These are phyloP conservation scores for Cynoglossus semilaevis DNA, from an alignment of 2,113 vertebrate species.

Conservation along the genomic window DNA sequence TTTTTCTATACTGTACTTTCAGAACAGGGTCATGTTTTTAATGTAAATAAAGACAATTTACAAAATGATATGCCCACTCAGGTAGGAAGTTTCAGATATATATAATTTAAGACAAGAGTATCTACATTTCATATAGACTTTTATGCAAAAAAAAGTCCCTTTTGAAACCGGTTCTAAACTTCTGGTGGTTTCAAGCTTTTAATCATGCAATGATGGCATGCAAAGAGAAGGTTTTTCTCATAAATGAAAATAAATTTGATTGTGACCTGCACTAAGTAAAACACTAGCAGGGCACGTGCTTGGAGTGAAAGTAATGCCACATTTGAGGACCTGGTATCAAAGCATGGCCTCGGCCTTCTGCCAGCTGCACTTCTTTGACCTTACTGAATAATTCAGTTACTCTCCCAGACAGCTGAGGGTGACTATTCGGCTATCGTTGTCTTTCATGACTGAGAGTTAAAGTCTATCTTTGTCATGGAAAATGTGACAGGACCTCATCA, in stretches of 20 bases:
- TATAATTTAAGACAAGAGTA: no score
- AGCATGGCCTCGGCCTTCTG: slow-evolving; percentile 1
- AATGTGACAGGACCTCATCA: slow-evolving; percentile 48
- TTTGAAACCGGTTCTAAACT: no score
- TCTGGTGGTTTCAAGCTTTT: no score
- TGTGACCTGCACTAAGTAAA: slow-evolving; percentile 6
- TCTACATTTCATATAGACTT: no score
- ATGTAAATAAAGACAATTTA: no score
- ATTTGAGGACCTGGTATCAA: slow-evolving; percentile 34
- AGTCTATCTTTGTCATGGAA: slow-evolving; percentile 42
- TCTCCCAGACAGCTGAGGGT: slow-evolving; percentile 18
- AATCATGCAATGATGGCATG: no score
- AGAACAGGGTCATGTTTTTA: no score
- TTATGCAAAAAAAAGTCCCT: no score
- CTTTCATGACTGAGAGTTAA: slow-evolving; percentile 9
- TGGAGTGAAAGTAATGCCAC: slow-evolving; percentile 32
- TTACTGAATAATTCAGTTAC: slow-evolving; percentile 54
- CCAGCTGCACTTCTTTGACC: slow-evolving; percentile 49
- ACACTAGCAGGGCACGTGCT: slow-evolving; percentile 15
- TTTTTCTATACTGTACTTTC: no score
- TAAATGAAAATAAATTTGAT: neutral
- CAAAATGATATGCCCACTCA: no score
- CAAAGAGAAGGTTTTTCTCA: no score
- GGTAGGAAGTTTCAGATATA: no score
- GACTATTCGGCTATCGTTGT: slow-evolving; percentile 7